Percentiles rank a stretch among this genome's conserved stretches.
Conservation (phyloP, 1,140 invertebrate species). For the Papilio machaon region DNA sequence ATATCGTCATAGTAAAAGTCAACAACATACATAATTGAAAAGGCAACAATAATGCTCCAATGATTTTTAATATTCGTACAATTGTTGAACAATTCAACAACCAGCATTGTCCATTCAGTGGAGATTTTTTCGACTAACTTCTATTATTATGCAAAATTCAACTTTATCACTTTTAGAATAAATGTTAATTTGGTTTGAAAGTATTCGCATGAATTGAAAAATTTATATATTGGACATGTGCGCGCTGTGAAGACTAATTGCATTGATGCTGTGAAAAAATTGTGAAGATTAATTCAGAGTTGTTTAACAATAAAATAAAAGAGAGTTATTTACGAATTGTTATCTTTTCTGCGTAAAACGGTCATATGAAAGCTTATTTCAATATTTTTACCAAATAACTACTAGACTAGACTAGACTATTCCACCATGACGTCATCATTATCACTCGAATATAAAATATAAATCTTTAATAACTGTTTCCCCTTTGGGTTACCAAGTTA, state of each 20-base stretch:
- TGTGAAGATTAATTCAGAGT: slow-evolving; percentile 10
- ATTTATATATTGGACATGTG: slow-evolving; percentile 31
- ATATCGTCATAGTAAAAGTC: slow-evolving; percentile 6
- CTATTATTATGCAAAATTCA: slow-evolving; percentile 36
- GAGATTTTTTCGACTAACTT: slow-evolving; percentile 49
- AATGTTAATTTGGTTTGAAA: background rate
- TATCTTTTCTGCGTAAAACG: background rate
- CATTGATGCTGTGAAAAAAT: slow-evolving; percentile 19
- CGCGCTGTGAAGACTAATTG: slow-evolving; percentile 27
- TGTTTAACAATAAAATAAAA: background rate
- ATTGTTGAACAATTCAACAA: slow-evolving; percentile 49
- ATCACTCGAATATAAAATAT: too few species aligned
- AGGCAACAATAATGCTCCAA: slow-evolving; percentile 74
- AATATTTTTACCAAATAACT: background rate
- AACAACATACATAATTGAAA: slow-evolving; percentile 59
- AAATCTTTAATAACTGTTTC: too few species aligned
- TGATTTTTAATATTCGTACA: slow-evolving; percentile 76
- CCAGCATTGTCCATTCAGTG: slow-evolving; percentile 59
- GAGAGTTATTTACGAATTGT: background rate
- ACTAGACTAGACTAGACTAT: too few species aligned
- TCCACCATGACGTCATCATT: too few species aligned
- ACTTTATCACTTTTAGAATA: slow-evolving; percentile 6
- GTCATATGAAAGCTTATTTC: background rate
- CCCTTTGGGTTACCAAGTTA: too few species aligned
- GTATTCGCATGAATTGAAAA: slow-evolving; percentile 17